Base-by-base conservation (phyloP, 2,113 vertebrate genomes). In the Platysteira castanea region DNA sequence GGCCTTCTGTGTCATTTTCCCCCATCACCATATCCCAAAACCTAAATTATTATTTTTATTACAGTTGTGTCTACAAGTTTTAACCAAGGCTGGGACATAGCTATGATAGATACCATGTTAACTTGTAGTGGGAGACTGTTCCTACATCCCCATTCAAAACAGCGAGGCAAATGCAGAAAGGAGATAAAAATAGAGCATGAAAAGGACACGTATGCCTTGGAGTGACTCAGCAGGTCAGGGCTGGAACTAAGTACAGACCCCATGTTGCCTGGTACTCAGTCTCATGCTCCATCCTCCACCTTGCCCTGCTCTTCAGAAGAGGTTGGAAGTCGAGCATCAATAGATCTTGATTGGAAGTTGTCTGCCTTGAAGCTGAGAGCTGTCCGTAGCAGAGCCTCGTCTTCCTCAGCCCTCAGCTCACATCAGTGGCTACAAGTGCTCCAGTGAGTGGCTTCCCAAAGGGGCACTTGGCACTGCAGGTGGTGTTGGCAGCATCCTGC, bases 21-120 rank as follows among this genome's bases (percentile, higher is more conserved):
- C 24, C 47, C 44, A 47, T 50, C 69, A 28, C 52, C 2, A 0
- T 85, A 47, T 71, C 73, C 84, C 68, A 90, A 93, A 97, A 53
- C 87, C 87, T 76, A 67, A 96, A 93, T 94, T 85, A 61, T 61
- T 96, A 35, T 91, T 96, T 92, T 11, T 68, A 12, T 93, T 94
- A 41, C 31, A 56, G 71, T 86, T 90, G 21, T 67, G 39, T 70
- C 59, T 88, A 46, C 61, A 81, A 74, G 52, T 80, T 95, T 87
- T 92, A 87, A 70, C 83, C 85, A 42, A 31, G 56, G 15, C 42
- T 74, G 73, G n/a, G 31, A 84, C 28, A 21, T 6, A 5, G 47
- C 49, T 86, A 0, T 33, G 14, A 56, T 59, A 46, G 52, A 49
- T 42, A 30, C 17, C 46, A 16, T 5, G 46, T 81, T 70, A 31